Evolutionary conservation across 2,888 invertebrate species (phyloP), one percentile per base, ranked within the genome.

Genomic region (Alentia gelatinosa): DNA sequence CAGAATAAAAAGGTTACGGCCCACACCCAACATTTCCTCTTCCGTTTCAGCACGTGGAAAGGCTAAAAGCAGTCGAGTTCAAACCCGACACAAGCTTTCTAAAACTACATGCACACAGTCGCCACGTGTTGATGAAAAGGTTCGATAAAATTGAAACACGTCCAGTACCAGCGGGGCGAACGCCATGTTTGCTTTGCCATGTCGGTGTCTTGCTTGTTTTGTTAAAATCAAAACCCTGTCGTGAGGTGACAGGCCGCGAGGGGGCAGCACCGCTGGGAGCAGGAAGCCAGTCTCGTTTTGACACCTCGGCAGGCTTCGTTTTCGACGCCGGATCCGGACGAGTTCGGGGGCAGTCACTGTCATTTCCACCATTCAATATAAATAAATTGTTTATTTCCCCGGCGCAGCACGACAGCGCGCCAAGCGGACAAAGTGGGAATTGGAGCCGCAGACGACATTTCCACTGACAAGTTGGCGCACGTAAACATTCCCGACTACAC

Each of bases 381-480:
- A 79, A 79, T 79, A 79, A 79, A 79, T 79, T 79, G 79, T 79
- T 79, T 79, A 37, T 79, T 79, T 79, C 79, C 79, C 79, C 79
- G 1, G 37, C 79, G 39, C 79, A 79, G 79, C 79, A 79, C 39
- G 79, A 7, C 19, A 68, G 79, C 79, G 79, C 79, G 79, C 79
- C 79, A 23, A 39, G 79, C 23, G 79, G 79, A 35, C 37, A 79
- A 79, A 79, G 79, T 79, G 79, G 79, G 39, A 79, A 79, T 39
- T 4, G 5, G 4, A 79, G 37, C 19, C 0, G 37, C 39, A 33
- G 37, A 35, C 79, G 37, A 79, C 39, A 37, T 74, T 74, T 39
- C 37, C 37, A 12, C 35, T 39, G 7, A 79, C 79, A 37, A 39
- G 4, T 39, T 35, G 12, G 79, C 39, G 39, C 79, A 1, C 3